Percentiles rank a stretch among this genome's conserved stretches.
Evolutionary conservation across 2,888 invertebrate genomes (phyloP).

Genomic region (Dynastes grantii): DNA sequence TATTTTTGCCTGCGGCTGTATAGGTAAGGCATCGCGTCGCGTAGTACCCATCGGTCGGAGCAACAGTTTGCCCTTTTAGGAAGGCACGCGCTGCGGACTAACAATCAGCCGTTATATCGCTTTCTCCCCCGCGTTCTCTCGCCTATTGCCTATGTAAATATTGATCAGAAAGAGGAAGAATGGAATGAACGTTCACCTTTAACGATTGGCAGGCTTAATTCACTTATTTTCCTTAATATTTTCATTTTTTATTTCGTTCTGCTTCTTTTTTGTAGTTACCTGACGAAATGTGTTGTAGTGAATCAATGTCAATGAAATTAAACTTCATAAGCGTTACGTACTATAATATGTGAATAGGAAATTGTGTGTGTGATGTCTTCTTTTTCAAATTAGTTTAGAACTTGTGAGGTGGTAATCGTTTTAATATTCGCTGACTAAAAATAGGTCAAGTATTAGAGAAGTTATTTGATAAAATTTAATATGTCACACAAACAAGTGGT

Average conservation of each 20-base stretch:
- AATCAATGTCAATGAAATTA: neutral
- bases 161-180: conserved; percentile 6
- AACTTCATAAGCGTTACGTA: too few relatives aligned
- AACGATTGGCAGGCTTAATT: neutral
- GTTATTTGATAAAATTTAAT: neutral
- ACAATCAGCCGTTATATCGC: neutral
- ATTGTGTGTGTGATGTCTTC: too few relatives aligned
- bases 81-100: neutral
- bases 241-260: neutral
- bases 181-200: conserved; percentile 7
- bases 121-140: neutral
- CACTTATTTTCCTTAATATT: neutral
- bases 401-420: neutral
- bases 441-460: neutral
- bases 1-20: neutral
- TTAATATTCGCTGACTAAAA: neutral
- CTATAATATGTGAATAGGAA: too few relatives aligned
- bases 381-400: too few relatives aligned
- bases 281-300: neutral
- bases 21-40: neutral
- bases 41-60: neutral
- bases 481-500: neutral
- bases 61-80: conserved; percentile 12
- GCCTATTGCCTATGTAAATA: conserved; percentile 6
- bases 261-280: neutral